Evolutionary conservation across 2,113 vertebrate genomes (phyloP).

Genomic region (Tetrao urogallus): DNA sequence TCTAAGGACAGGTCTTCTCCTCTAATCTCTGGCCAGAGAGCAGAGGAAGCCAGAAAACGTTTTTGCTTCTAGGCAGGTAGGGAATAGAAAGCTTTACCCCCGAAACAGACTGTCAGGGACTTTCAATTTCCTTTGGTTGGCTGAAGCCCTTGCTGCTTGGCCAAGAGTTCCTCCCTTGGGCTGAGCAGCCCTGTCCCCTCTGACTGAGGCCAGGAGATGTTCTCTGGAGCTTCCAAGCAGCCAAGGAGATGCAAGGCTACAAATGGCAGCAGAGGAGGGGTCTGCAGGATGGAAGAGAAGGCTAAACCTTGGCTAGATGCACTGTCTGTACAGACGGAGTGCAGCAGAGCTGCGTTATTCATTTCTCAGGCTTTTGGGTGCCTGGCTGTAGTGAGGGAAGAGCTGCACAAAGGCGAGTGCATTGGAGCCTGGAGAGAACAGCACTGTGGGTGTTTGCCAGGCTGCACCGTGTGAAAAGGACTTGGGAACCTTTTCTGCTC

Average conservation of each 20-base stretch:
- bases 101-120: background rate
- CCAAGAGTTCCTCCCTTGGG: background rate
- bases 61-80: background rate
- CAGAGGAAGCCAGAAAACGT: background rate
- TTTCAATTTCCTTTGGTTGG: background rate
- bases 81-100: background rate
- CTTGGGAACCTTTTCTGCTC: background rate
- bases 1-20: background rate
- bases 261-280: background rate
- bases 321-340: background rate
- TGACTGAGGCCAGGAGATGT: background rate
- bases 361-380: background rate
- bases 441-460: background rate
- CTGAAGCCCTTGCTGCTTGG: background rate
- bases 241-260: background rate
- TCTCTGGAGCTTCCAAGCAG: background rate
- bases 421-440: background rate
- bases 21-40: background rate
- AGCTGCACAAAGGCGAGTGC: background rate
- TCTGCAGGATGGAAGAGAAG: rapidly evolving
- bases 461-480: background rate
- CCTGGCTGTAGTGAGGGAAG: background rate
- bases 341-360: background rate
- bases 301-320: background rate
- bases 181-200: background rate